phyloP scores from a whole-genome alignment of 2,797 vertebrate species.

The Phylloscopus collybita region DNA sequence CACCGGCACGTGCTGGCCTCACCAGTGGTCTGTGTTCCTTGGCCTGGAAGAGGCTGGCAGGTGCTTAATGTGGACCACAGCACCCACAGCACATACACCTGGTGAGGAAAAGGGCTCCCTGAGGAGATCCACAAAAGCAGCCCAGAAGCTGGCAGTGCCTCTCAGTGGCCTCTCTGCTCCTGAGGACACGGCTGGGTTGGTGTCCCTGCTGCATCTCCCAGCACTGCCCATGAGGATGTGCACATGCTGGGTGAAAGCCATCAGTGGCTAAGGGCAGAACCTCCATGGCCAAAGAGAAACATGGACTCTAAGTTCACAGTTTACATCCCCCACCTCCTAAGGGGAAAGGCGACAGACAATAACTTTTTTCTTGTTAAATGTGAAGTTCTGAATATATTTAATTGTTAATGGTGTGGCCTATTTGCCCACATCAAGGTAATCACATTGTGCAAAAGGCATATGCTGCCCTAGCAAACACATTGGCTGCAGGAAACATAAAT shows the following conservation, averaged over 20 bases:
- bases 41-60: background rate
- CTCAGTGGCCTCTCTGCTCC: background rate
- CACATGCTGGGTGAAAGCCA: background rate
- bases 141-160: background rate
- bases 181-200: accelerated
- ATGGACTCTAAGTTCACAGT: background rate
- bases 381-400: background rate
- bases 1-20: background rate
- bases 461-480: background rate
- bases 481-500: background rate
- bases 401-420: background rate
- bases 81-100: accelerated
- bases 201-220: background rate
- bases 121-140: background rate
- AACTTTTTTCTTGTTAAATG: background rate
- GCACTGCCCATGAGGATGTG: background rate
- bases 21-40: background rate
- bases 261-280: background rate
- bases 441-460: background rate
- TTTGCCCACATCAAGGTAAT: background rate
- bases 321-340: background rate
- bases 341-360: background rate
- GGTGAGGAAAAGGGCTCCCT: background rate
- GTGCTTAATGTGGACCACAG: accelerated
- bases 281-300: background rate